Percentiles rank a stretch among this genome's conserved stretches.
These are phyloP conservation scores for Xestia ashworthii DNA, from an alignment of 2,888 invertebrate species.

Conservation along the genomic window DNA sequence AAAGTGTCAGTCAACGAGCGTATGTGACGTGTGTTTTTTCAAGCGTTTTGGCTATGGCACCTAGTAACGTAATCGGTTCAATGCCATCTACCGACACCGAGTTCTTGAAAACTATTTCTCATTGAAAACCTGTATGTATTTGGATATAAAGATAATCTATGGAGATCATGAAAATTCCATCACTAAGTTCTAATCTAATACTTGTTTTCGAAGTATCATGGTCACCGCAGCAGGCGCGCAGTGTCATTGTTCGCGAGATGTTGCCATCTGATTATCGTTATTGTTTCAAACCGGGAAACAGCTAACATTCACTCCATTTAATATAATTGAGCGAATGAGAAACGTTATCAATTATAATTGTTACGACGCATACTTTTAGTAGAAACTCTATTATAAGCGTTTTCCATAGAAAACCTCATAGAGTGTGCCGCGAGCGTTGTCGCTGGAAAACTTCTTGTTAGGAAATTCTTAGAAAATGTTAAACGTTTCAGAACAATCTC, in stretches of 20 bases:
- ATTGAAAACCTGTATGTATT: background rate
- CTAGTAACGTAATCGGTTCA: no score
- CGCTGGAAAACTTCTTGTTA: slow-evolving; percentile 36
- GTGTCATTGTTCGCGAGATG: slow-evolving; percentile 88
- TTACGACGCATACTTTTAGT: slow-evolving; percentile 76
- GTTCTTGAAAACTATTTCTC: no score
- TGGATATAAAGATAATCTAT: background rate
- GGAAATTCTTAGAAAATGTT: slow-evolving; percentile 18
- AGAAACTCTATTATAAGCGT: slow-evolving; percentile 69
- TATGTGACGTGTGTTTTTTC: no score
- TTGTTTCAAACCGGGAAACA: slow-evolving; percentile 89
- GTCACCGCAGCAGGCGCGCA: slow-evolving; percentile 77
- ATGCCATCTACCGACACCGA: no score
- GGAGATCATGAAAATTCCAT: background rate
- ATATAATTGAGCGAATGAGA: slow-evolving; percentile 88
- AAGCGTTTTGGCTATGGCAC: no score
- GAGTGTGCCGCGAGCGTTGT: slow-evolving; percentile 25
- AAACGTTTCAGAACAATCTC: slow-evolving; percentile 19
- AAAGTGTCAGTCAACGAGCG: no score
- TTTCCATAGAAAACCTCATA: slow-evolving; percentile 65
- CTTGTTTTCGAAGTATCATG: slow-evolving; percentile 61
- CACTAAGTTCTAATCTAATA: background rate
- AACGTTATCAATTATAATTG: slow-evolving; percentile 88
- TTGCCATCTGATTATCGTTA: slow-evolving; percentile 86
- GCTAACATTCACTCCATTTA: slow-evolving; percentile 87